phyloP scores from a whole-genome alignment of 2,113 vertebrate genomes.

The Bucco capensis region DNA sequence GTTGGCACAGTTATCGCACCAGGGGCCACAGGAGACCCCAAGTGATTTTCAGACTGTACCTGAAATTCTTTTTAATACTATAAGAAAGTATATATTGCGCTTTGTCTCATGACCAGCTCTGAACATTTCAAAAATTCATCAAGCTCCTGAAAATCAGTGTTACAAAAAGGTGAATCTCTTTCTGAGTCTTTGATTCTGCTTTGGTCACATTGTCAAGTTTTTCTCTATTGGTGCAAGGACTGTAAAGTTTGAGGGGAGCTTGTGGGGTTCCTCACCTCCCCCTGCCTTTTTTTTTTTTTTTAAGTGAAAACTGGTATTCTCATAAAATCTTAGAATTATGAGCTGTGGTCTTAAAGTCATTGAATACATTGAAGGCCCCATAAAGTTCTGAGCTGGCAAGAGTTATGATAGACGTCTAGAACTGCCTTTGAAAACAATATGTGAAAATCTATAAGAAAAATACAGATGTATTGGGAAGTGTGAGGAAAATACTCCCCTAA shows the following conservation, averaged over 20 bases:
- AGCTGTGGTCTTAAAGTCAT: background rate
- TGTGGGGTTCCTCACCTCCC: fast-evolving
- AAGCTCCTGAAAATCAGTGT: background rate
- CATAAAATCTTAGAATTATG: background rate
- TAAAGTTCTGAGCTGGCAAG: background rate
- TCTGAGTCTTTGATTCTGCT: background rate
- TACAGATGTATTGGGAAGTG: background rate
- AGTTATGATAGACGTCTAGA: background rate
- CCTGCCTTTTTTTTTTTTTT: background rate
- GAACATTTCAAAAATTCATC: background rate
- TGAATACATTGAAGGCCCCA: background rate
- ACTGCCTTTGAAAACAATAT: background rate
- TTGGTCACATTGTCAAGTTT: background rate
- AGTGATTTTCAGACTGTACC: too few species aligned
- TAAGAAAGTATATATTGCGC: background rate
- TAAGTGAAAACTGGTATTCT: background rate
- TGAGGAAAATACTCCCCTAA: background rate
- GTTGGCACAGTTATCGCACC: too few species aligned
- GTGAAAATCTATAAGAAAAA: background rate
- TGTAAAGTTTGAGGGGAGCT: background rate
- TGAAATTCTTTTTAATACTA: background rate
- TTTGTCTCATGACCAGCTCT: background rate
- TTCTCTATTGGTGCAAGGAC: background rate
- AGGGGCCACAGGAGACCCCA: too few species aligned
- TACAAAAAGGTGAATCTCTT: background rate